phyloP scores from a whole-genome alignment of 2,888 invertebrate species.

The Stenichneumon culpator region DNA sequence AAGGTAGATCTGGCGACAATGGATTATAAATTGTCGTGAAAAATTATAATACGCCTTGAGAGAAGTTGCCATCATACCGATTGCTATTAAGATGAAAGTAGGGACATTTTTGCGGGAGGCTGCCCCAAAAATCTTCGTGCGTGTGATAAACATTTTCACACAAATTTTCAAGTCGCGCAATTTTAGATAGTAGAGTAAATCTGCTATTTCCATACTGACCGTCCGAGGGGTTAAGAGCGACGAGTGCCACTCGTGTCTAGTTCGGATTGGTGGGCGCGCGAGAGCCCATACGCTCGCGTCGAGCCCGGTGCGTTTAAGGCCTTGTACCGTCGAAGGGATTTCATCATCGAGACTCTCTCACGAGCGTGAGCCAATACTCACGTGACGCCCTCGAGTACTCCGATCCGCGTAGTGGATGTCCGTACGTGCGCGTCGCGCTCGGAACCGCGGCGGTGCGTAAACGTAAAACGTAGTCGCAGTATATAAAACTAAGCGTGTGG shows the following conservation, averaged over 20 bases:
- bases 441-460: slow-evolving; percentile 37
- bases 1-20: too few relatives aligned
- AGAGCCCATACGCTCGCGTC: neutral
- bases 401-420: slow-evolving; percentile 2
- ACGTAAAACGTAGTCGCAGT: slow-evolving; percentile 2
- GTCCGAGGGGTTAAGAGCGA: neutral
- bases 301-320: slow-evolving; percentile 26
- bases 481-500: slow-evolving; percentile 1
- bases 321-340: slow-evolving; percentile 39
- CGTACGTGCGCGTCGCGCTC: slow-evolving; percentile 44
- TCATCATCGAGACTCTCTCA: slow-evolving; percentile 48
- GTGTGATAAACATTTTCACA: too few relatives aligned
- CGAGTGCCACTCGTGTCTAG: neutral
- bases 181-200: neutral
- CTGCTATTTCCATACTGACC: neutral
- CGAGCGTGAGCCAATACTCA: slow-evolving; percentile 44
- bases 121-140: too few relatives aligned
- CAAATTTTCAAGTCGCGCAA: neutral
- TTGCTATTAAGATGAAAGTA: too few relatives aligned
- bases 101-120: too few relatives aligned
- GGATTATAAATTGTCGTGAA: too few relatives aligned
- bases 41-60: too few relatives aligned
- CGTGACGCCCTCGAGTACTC: slow-evolving; percentile 58
- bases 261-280: neutral
- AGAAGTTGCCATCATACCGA: too few relatives aligned